These are phyloP conservation scores for Pseudoips prasinana DNA, from an alignment of 2,888 invertebrate genomes.

Conservation along the genomic window DNA sequence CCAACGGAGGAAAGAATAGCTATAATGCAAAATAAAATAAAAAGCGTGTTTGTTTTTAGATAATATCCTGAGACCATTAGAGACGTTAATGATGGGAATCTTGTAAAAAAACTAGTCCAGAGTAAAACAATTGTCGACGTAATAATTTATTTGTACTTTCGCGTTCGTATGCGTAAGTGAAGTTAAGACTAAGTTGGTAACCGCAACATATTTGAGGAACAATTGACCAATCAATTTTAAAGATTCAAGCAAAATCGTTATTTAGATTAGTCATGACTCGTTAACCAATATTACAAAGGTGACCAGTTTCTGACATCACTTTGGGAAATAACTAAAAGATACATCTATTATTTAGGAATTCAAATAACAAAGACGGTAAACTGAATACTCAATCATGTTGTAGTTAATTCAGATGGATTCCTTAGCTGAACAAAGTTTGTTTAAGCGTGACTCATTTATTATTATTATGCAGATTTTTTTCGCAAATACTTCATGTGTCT, in stretches of 20 bases:
- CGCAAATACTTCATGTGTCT: conserved; percentile 19
- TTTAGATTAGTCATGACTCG: conserved; percentile 30
- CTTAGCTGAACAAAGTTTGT: conserved; percentile 27
- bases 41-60: conserved; percentile 37
- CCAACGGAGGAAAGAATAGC: conserved; percentile 14
- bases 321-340: conserved; percentile 31
- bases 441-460: conserved; percentile 30
- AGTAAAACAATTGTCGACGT: conserved; percentile 45
- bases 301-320: conserved; percentile 48
- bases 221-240: conserved; percentile 31
- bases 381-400: conserved; percentile 46
- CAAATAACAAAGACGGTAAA: conserved; percentile 46
- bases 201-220: no score
- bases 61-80: conserved; percentile 43
- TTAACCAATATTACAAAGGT: conserved; percentile 31
- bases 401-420: conserved; percentile 31
- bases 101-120: conserved; percentile 52
- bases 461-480: conserved; percentile 57
- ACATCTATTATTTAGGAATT: conserved; percentile 24
- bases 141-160: conserved; percentile 34
- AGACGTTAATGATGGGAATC: conserved; percentile 46
- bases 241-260: conserved; percentile 29
- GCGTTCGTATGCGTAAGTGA: conserved; percentile 4
- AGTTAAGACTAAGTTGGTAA: no score
- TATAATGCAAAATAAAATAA: conserved; percentile 32